Evolutionary conservation across 2,113 vertebrate genomes (phyloP), one percentile per base, ranked within the genome.

Genomic region (Agapornis roseicollis): DNA sequence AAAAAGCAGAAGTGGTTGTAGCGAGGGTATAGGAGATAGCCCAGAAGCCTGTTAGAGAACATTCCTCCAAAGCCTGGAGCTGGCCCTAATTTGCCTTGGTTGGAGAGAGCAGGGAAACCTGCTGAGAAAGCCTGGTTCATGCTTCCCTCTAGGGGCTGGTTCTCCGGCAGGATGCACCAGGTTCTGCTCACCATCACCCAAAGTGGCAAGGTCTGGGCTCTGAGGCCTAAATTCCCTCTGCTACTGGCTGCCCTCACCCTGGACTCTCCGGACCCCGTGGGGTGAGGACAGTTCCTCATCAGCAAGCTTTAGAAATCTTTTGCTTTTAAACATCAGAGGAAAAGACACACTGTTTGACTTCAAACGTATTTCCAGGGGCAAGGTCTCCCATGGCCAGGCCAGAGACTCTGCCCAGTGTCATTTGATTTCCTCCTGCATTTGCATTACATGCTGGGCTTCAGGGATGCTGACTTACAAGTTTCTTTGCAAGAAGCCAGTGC

Each of bases 91-190:
- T 56, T 41, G 7, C 33, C 8, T 58, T 76, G 56, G 28, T 23
- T 91, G 50, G 27, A 80, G 44, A 65, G 25, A 64, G 13, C 25
- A 49, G 69, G 16, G n/a, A 72, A 66, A 50, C 7, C 3, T 0
- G 0, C 28, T 55, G 70, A n/a, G 50, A 52, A 76, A 82, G 13
- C 6, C 33, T 42, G 72, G 7, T 72, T 60, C 6, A 2, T 46
- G 47, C 25, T 31, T 87, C 31, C n/a, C 50, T 29, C 46, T 17
- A 33, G 56, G 47, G 47, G 28, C 61, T 81, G 70, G 18, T 18
- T 53, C 66, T 70, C 28, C 1, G 0, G 17, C 70, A 46, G 41
- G 31, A 66, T 44, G 13, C 1, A 1, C 10, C 0, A 0, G 1
- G 0, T 73, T 47, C 69, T 33, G 47, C 49, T 77, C 12, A 20